Evolutionary conservation across 2,113 vertebrate genomes (phyloP).

Genomic region (Antennarius striatus): DNA sequence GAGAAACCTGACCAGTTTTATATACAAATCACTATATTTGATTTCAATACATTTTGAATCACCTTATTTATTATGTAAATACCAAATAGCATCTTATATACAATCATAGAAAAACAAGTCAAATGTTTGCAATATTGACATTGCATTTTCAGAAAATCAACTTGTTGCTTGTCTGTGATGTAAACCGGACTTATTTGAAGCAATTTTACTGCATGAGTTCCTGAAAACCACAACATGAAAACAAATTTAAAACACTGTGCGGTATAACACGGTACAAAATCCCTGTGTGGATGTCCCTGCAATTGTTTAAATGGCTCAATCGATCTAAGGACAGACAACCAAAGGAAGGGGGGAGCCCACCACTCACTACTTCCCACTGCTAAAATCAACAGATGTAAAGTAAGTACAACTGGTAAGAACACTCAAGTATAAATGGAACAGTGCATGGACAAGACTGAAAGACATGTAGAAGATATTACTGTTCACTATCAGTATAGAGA

Average conservation of each 20-base stretch:
- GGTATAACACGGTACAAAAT: slow-evolving; percentile 21
- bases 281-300: slow-evolving; percentile 23
- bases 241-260: slow-evolving; percentile 24
- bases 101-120: slow-evolving; percentile 57
- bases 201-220: slow-evolving; percentile 11
- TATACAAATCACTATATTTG: background rate
- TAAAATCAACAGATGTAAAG: slow-evolving; percentile 1
- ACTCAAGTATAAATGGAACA: slow-evolving; percentile 14
- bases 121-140: slow-evolving; percentile 34
- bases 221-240: slow-evolving; percentile 14
- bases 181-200: slow-evolving; percentile 22
- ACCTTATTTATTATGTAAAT: slow-evolving; percentile 68
- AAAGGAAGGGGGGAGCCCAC: background rate
- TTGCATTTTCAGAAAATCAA: slow-evolving; percentile 16
- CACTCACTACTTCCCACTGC: background rate
- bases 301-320: slow-evolving; percentile 50
- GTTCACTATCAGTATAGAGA: slow-evolving; percentile 19
- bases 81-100: slow-evolving; percentile 57
- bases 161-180: slow-evolving; percentile 27
- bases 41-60: slow-evolving; percentile 1
- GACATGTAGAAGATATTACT: background rate
- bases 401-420: slow-evolving; percentile 12
- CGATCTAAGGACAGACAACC: slow-evolving; percentile 2
- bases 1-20: too few species aligned
- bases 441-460: background rate